These are phyloP conservation scores for Pocillopora grandis DNA, from an alignment of 92 coral and sea anemone species.

Conservation along the genomic window DNA sequence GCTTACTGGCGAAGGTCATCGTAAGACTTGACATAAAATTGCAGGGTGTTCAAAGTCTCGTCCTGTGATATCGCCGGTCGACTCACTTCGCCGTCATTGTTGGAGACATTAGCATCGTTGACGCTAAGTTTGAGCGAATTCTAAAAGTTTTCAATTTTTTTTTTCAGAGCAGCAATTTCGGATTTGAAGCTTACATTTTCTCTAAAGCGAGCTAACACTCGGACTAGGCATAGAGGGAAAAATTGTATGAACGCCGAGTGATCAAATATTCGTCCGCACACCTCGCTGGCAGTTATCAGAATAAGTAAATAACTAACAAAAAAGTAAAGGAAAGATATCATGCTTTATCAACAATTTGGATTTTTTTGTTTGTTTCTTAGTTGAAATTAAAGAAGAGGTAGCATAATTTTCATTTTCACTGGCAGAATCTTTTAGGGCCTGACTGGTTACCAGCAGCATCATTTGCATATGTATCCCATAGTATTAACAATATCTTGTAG, in stretches of 20 bases:
- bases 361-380: too few species aligned
- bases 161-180: conserved; percentile 1
- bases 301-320: too few species aligned
- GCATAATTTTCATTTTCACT: too few species aligned
- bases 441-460: too few species aligned
- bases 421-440: too few species aligned
- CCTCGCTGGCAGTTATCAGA: not conserved
- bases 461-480: too few species aligned
- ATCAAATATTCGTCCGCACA: not conserved
- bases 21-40: conserved; percentile 8
- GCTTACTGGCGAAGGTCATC: conserved; percentile 6
- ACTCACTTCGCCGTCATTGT: not conserved
- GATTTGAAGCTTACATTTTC: not conserved
- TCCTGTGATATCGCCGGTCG: not conserved
- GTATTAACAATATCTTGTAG: too few species aligned
- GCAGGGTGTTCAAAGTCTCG: conserved; percentile 8
- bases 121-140: not conserved
- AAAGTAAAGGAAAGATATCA: too few species aligned
- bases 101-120: not conserved
- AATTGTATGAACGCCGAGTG: not conserved
- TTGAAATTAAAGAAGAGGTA: too few species aligned
- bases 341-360: too few species aligned
- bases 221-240: not conserved
- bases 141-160: not conserved
- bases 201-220: not conserved